These are phyloP conservation scores for Onychorhynchus coronatus DNA, from an alignment of 2,113 vertebrate species.

Conservation along the genomic window DNA sequence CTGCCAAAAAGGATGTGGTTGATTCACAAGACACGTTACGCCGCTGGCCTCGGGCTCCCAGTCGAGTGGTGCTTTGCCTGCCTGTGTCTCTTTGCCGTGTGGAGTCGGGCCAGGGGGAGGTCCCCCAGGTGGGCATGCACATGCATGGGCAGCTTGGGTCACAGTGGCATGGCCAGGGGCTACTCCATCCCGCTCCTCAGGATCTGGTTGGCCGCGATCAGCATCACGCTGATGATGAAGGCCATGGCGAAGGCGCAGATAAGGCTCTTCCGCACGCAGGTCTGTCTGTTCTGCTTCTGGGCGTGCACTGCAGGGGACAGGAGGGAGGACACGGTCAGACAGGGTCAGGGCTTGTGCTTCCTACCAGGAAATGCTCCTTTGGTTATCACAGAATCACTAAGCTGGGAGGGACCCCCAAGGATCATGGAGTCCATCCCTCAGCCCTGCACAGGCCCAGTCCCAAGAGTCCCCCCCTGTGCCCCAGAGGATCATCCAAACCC, in stretches of 20 bases:
- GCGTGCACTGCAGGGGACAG: conserved; percentile 83
- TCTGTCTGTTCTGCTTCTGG: conserved; percentile 97
- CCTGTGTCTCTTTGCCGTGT: conserved; percentile 39
- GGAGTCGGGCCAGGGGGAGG: conserved; percentile 68
- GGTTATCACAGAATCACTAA: background rate
- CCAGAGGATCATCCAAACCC: background rate
- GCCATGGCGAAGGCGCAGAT: conserved; percentile 99
- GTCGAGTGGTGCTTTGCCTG: background rate
- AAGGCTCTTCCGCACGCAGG: conserved; percentile 97
- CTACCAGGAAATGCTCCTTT: background rate
- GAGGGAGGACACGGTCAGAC: background rate
- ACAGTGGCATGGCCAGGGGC: conserved; percentile 71
- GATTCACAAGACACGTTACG: conserved; percentile 72
- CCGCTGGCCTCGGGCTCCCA: conserved; percentile 78
- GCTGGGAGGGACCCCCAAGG: background rate
- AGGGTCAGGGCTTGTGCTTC: fast-evolving
- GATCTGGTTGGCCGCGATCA: conserved; percentile 99
- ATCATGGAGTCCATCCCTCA: background rate
- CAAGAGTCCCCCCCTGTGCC: background rate
- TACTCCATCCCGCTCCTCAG: conserved; percentile 99
- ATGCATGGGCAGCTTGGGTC: conserved; percentile 81
- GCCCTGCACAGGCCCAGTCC: background rate
- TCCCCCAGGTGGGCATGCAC: conserved; percentile 83
- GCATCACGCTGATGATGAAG: conserved; percentile 99
- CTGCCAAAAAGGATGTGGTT: conserved; percentile 85